Evolutionary conservation across 2,888 invertebrate genomes (phyloP).

Genomic region (Scaptomyza caliginosa): DNA sequence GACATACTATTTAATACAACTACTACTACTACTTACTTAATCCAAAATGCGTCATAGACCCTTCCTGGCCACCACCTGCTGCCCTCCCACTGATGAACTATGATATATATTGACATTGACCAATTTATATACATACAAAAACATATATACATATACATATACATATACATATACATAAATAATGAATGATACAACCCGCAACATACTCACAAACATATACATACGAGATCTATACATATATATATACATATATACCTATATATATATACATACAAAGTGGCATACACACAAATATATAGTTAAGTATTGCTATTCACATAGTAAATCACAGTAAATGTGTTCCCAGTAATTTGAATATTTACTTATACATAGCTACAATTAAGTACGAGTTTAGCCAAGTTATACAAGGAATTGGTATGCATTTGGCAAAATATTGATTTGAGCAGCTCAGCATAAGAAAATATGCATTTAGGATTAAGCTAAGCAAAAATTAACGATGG

Average conservation of each 20-base stretch:
- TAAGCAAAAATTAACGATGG: background rate
- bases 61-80: constrained; percentile 30
- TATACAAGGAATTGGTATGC: constrained; percentile 47
- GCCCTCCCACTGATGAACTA: constrained; percentile 49
- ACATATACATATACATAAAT: constrained; percentile 26
- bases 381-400: constrained; percentile 41
- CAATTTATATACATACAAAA: constrained; percentile 32
- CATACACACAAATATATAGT: constrained; percentile 23
- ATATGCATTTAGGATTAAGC: constrained; percentile 10
- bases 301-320: constrained; percentile 46
- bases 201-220: constrained; percentile 15
- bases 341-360: constrained; percentile 32
- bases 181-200: constrained; percentile 40
- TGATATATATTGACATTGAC: constrained; percentile 49
- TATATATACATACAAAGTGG: constrained; percentile 5
- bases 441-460: constrained; percentile 18
- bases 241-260: constrained; percentile 3
- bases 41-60: constrained; percentile 25
- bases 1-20: constrained; percentile 3
- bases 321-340: constrained; percentile 42
- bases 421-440: constrained; percentile 29
- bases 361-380: constrained; percentile 23
- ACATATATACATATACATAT: constrained; percentile 35
- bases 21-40: background rate
- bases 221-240: no score